Conservation (phyloP, 2,113 vertebrate species). For the Tympanuchus pallidicinctus region DNA sequence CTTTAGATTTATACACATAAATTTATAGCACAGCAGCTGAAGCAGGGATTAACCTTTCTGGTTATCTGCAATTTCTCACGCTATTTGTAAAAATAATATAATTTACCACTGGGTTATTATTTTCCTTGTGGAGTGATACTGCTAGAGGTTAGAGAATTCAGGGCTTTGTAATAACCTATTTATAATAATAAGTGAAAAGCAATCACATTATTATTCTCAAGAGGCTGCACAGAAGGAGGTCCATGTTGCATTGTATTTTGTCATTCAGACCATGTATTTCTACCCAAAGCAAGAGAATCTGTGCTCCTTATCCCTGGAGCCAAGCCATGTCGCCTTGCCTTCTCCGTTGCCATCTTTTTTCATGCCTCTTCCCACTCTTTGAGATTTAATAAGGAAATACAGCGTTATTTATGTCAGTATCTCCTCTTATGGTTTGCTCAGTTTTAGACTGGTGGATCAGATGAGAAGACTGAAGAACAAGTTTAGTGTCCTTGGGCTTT, state of each 20-base stretch:
- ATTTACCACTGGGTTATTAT: constrained; percentile 34
- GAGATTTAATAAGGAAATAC: not conserved
- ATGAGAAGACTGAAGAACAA: not conserved
- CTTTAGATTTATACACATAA: constrained; percentile 1
- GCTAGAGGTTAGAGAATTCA: constrained; percentile 19
- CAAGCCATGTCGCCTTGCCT: not conserved
- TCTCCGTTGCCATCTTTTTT: not conserved
- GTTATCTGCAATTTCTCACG: constrained; percentile 14
- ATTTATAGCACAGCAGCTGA: not conserved
- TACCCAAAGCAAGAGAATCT: not conserved
- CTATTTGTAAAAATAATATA: constrained; percentile 27
- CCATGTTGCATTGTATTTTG: not conserved
- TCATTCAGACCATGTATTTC: not conserved
- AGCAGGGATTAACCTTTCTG: constrained; percentile 42
- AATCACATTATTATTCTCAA: constrained; percentile 15
- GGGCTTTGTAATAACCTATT: not conserved
- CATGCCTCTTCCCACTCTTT: accelerated
- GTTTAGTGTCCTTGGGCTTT: not conserved
- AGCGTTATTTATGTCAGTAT: not conserved
- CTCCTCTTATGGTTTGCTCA: not conserved
- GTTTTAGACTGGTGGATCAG: not conserved
- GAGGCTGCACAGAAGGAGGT: not conserved
- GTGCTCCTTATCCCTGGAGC: not conserved
- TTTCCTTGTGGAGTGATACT: constrained; percentile 16
- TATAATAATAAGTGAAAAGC: not conserved